These are phyloP conservation scores for Coranthus polyacanthus DNA, from an alignment of 2,797 vertebrate genomes.

Conservation along the genomic window DNA sequence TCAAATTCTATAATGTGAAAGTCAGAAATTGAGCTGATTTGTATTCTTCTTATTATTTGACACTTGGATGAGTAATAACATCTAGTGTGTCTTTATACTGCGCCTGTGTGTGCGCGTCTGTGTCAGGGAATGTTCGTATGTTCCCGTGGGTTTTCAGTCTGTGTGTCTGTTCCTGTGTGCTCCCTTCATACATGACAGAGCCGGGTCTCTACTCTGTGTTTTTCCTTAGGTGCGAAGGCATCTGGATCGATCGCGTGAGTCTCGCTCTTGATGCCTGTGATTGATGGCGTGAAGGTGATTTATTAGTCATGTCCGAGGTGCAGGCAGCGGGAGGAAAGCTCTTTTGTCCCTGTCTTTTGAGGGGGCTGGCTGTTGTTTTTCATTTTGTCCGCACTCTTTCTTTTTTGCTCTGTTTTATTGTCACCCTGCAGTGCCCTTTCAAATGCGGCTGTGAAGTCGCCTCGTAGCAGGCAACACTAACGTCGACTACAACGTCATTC, in stretches of 20 bases:
- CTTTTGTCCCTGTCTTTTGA: conserved; percentile 72
- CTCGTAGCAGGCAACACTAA: conserved; percentile 25
- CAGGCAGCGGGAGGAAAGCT: conserved; percentile 60
- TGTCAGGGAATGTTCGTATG: not conserved
- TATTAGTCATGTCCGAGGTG: conserved; percentile 67
- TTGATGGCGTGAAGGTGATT: conserved; percentile 71
- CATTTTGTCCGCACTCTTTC: conserved; percentile 46
- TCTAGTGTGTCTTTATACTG: not conserved
- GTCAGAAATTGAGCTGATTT: not conserved
- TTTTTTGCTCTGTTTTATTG: conserved; percentile 40
- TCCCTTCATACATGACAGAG: conserved; percentile 21
- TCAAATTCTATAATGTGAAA: not conserved
- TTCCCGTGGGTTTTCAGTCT: not conserved
- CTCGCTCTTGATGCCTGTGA: conserved; percentile 55
- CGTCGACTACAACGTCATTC: conserved; percentile 13
- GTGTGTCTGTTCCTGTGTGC: conserved; percentile 1
- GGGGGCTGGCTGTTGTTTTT: conserved; percentile 69
- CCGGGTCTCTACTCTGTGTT: conserved; percentile 17
- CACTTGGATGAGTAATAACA: not conserved
- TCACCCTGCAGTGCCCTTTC: conserved; percentile 57
- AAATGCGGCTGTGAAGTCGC: conserved; percentile 46
- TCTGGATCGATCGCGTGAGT: conserved; percentile 53
- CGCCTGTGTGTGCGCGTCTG: not conserved
- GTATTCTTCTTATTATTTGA: not conserved
- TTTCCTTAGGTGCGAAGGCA: conserved; percentile 47